These are phyloP conservation scores for Teleiodes luculella DNA, from an alignment of 2,888 invertebrate genomes.

Conservation along the genomic window DNA sequence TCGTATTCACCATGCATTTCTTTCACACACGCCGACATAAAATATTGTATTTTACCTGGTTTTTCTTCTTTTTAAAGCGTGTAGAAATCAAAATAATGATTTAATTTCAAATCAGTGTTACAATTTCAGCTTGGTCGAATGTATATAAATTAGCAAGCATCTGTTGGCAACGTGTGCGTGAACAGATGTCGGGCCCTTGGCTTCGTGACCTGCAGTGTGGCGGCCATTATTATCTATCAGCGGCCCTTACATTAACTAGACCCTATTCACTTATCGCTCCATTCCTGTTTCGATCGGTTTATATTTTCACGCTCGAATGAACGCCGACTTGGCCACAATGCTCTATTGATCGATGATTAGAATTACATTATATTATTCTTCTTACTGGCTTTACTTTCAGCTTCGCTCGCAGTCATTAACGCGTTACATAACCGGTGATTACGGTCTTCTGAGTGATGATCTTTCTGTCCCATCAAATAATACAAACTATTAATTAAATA, in stretches of 20 bases:
- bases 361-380: slow-evolving; percentile 24
- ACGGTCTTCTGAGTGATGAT: no score
- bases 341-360: slow-evolving; percentile 49
- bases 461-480: no score
- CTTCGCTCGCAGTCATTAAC: background rate
- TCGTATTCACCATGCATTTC: background rate
- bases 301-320: slow-evolving; percentile 55
- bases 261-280: slow-evolving; percentile 67
- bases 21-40: background rate
- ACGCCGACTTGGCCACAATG: slow-evolving; percentile 50
- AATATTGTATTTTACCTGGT: background rate
- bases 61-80: background rate
- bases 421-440: background rate
- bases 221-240: slow-evolving; percentile 51
- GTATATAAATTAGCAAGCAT: slow-evolving; percentile 43
- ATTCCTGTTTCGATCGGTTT: slow-evolving; percentile 61
- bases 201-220: slow-evolving; percentile 50
- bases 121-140: background rate
- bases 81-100: background rate
- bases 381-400: background rate
- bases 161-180: slow-evolving; percentile 52
- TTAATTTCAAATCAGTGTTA: background rate
- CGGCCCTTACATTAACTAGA: slow-evolving; percentile 64
- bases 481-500: no score
- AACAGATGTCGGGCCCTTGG: slow-evolving; percentile 65